A percentile compares a stretch with the other conserved stretches of the same genome.
Conservation (phyloP, 2,888 invertebrate species). For the Diplazon laetatorius region DNA sequence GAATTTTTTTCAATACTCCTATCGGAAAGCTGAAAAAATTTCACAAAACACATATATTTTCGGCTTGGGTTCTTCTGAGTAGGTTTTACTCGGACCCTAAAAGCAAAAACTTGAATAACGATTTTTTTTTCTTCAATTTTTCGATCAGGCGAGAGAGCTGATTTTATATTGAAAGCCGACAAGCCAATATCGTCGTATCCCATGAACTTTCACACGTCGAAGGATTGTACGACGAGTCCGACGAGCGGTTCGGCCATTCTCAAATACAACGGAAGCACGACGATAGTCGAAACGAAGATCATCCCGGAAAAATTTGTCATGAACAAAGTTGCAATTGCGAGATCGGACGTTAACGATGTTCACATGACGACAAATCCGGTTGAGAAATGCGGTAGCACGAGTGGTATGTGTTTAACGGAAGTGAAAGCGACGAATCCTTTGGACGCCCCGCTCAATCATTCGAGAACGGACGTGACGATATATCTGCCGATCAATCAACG, state of each 20-base stretch:
- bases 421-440: conserved; percentile 84
- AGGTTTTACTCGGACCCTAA: no score
- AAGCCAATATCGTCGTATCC: conserved; percentile 85
- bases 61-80: no score
- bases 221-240: conserved; percentile 82
- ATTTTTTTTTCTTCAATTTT: no score
- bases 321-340: conserved; percentile 36
- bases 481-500: conserved; percentile 89
- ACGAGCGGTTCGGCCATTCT: conserved; percentile 85
- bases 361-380: conserved; percentile 74
- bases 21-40: no score
- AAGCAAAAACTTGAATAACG: no score
- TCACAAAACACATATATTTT: no score
- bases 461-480: conserved; percentile 84
- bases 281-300: conserved; percentile 52
- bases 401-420: conserved; percentile 85
- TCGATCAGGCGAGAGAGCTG: conserved; percentile 87
- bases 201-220: conserved; percentile 85
- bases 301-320: conserved; percentile 44
- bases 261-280: conserved; percentile 78
- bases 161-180: conserved; percentile 88
- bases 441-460: conserved; percentile 83
- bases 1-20: no score
- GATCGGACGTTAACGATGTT: conserved; percentile 57
- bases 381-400: conserved; percentile 83